phyloP scores from a whole-genome alignment of 2,113 vertebrate species.

The Sebastes schlegelii region DNA sequence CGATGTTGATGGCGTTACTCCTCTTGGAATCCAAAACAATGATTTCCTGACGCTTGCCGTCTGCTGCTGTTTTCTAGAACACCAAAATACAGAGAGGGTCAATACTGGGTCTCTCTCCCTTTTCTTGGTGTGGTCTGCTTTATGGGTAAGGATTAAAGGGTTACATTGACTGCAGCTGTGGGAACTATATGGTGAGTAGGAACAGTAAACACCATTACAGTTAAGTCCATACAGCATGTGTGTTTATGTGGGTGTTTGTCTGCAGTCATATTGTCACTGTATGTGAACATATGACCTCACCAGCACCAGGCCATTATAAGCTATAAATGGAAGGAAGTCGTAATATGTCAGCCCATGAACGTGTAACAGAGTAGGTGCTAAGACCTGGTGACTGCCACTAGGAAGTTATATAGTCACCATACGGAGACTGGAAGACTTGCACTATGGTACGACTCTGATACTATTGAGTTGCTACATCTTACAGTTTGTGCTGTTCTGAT shows the following conservation, averaged over 20 bases:
- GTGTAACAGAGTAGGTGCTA: conserved; percentile 48
- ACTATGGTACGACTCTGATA: background rate
- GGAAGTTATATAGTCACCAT: background rate
- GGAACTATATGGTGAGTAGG: conserved; percentile 2
- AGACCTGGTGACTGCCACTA: conserved; percentile 20
- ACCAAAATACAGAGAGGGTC: conserved; percentile 33
- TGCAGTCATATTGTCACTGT: conserved; percentile 2
- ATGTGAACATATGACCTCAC: conserved; percentile 42
- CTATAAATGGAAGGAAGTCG: conserved; percentile 29
- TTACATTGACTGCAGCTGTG: conserved; percentile 46
- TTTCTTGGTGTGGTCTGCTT: conserved; percentile 45
- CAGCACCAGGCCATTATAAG: conserved; percentile 1
- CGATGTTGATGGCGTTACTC: conserved; percentile 98
- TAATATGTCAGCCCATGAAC: conserved; percentile 36
- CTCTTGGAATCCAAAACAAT: conserved; percentile 97
- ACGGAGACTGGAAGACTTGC: background rate
- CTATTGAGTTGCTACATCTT: background rate
- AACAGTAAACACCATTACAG: conserved; percentile 30
- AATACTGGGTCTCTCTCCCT: conserved; percentile 5
- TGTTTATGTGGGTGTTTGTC: background rate
- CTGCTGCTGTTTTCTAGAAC: conserved; percentile 92
- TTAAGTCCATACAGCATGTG: background rate
- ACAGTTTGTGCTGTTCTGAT: background rate
- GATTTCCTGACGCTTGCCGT: conserved; percentile 95
- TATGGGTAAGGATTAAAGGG: conserved; percentile 47